Evolutionary conservation across 2,888 invertebrate genomes (phyloP).

Genomic region (Nomada hirtipes): DNA sequence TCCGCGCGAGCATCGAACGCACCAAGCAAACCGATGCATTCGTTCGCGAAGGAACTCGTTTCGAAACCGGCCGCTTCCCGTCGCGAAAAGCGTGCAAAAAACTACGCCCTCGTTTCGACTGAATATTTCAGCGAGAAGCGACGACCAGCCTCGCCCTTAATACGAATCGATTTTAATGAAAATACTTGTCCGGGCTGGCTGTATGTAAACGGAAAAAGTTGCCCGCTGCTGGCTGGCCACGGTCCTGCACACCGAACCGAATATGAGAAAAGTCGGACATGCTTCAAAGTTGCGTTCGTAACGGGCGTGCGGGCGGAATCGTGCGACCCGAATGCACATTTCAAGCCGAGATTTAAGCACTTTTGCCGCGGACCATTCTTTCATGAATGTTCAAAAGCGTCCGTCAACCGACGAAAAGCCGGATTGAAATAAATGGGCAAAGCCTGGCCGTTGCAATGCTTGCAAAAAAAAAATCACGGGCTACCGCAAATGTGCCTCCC

Average conservation of each 20-base stretch:
- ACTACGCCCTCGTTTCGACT: background rate
- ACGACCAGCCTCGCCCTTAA: constrained; percentile 7
- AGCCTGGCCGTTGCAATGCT: constrained; percentile 31
- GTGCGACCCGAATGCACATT: constrained; percentile 49
- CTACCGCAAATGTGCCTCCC: constrained; percentile 27
- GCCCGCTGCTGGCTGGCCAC: background rate
- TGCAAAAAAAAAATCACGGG: constrained; percentile 14
- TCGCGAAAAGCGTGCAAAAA: background rate
- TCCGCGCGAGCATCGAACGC: background rate
- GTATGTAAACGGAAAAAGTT: constrained; percentile 16
- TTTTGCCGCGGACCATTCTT: constrained; percentile 60
- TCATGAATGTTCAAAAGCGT: constrained; percentile 53
- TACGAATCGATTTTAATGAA: constrained; percentile 38
- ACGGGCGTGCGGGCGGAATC: constrained; percentile 13
- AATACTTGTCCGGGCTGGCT: background rate
- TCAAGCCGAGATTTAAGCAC: constrained; percentile 55
- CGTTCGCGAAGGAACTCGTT: constrained; percentile 9
- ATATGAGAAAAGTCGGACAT: constrained; percentile 53
- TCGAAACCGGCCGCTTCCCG: constrained; percentile 4
- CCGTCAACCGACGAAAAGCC: constrained; percentile 56
- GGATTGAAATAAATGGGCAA: constrained; percentile 65
- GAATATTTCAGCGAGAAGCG: constrained; percentile 3
- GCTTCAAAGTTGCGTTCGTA: constrained; percentile 39
- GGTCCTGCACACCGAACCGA: constrained; percentile 4
- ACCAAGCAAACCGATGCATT: background rate